Evolutionary conservation across 2,888 invertebrate genomes (phyloP).

Genomic region (Geotrupes spiniger): DNA sequence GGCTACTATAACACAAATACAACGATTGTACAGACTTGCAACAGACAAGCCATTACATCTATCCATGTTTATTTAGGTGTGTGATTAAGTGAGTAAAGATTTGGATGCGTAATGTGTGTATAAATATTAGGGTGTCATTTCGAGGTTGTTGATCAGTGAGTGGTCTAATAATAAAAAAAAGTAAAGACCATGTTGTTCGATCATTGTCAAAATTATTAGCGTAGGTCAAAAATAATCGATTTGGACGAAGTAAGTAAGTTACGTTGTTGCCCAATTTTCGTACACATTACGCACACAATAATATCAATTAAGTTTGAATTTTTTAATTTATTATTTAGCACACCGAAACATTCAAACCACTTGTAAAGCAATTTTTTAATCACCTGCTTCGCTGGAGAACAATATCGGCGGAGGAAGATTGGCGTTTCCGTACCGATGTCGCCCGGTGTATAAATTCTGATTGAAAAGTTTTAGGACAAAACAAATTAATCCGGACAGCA

Average conservation of each 20-base stretch:
- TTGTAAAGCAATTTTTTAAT: constrained; percentile 27
- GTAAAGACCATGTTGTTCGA: too few species aligned
- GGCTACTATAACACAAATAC: background rate
- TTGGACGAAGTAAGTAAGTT: too few species aligned
- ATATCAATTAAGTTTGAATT: background rate
- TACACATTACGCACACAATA: background rate
- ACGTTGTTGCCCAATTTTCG: too few species aligned
- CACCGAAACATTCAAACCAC: constrained; percentile 18
- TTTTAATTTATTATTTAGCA: constrained; percentile 4
- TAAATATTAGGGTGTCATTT: background rate
- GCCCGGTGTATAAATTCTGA: constrained; percentile 57
- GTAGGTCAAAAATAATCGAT: too few species aligned
- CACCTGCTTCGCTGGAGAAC: constrained; percentile 84
- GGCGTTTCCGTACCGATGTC: constrained; percentile 79
- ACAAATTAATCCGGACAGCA: constrained; percentile 82
- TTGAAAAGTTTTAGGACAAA: constrained; percentile 86
- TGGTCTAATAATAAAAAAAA: too few species aligned
- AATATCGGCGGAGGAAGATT: constrained; percentile 80
- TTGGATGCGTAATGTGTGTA: background rate
- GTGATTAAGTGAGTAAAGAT: too few species aligned
- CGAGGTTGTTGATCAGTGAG: background rate
- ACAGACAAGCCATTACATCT: constrained; percentile 7
- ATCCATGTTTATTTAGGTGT: too few species aligned
- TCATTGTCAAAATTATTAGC: too few species aligned
- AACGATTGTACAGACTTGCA: background rate